These are phyloP conservation scores for Apamea crenata DNA, from an alignment of 2,888 invertebrate species.

Conservation along the genomic window DNA sequence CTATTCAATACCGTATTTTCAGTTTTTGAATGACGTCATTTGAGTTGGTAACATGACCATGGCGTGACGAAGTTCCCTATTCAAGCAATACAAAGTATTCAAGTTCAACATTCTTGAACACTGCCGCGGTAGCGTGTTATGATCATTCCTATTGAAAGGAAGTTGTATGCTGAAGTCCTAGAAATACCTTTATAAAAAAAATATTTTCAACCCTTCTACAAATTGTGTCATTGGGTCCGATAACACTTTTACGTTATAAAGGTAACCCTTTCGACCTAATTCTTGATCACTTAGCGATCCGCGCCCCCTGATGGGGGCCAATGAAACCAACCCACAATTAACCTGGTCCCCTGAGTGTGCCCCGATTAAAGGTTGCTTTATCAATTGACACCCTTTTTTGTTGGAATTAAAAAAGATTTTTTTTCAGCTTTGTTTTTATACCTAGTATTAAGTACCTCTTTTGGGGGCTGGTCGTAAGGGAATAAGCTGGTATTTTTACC, in stretches of 20 bases:
- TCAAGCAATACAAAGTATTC: not conserved
- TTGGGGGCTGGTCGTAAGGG: not conserved
- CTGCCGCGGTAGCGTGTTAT: not conserved
- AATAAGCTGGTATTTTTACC: too few species aligned
- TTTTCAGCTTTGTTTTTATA: not conserved
- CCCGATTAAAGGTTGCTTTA: conserved; percentile 51
- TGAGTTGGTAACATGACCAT: conserved; percentile 1
- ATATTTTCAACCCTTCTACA: conserved; percentile 25
- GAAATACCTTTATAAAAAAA: not conserved
- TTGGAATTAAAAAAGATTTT: not conserved
- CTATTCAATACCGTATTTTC: conserved; percentile 1
- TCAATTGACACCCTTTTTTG: conserved; percentile 38
- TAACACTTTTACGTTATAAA: conserved; percentile 49
- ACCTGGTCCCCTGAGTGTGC: conserved; percentile 63
- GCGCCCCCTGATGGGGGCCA: conserved; percentile 69
- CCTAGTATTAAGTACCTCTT: not conserved
- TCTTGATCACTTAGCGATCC: conserved; percentile 67
- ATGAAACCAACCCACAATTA: conserved; percentile 80
- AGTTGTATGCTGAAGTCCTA: not conserved
- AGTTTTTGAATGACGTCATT: conserved; percentile 4
- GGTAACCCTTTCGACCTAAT: conserved; percentile 67
- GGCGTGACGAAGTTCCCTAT: conserved; percentile 15
- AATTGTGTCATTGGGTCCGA: conserved; percentile 40
- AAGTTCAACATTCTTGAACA: not conserved
- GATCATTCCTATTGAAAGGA: not conserved